A percentile compares a stretch with the other conserved stretches of the same genome.
Evolutionary conservation across 2,797 vertebrate species (phyloP).

Genomic region (Ctenochaetus hawaiiensis): DNA sequence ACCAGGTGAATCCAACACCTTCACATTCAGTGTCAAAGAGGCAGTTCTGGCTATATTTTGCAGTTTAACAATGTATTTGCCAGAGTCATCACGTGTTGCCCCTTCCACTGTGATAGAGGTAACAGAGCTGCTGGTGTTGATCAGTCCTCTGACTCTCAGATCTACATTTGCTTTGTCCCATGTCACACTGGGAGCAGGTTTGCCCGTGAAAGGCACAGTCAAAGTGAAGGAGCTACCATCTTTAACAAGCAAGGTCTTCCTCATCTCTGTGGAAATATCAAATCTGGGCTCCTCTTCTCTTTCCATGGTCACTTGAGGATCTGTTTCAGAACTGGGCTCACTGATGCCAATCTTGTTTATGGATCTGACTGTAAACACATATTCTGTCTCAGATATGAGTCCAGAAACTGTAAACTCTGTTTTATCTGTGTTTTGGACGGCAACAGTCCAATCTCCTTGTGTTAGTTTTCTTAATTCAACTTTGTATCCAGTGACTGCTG

Average conservation of each 20-base stretch:
- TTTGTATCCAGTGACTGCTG: constrained; percentile 92
- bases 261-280: constrained; percentile 94
- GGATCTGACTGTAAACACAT: constrained; percentile 92
- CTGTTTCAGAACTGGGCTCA: constrained; percentile 93
- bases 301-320: constrained; percentile 92
- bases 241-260: constrained; percentile 94
- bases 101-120: constrained; percentile 94
- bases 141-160: constrained; percentile 90
- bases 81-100: constrained; percentile 94
- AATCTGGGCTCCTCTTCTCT: constrained; percentile 96
- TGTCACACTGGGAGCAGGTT: constrained; percentile 91
- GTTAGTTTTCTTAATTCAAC: constrained; percentile 92
- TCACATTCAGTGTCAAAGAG: constrained; percentile 91
- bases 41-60: constrained; percentile 92
- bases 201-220: constrained; percentile 93
- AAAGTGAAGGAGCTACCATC: constrained; percentile 93
- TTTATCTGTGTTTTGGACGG: constrained; percentile 89
- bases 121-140: constrained; percentile 89
- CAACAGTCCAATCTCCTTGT: constrained; percentile 92
- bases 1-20: constrained; percentile 96
- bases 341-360: constrained; percentile 95
- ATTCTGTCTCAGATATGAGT: constrained; percentile 89
- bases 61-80: constrained; percentile 94
- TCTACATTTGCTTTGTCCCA: constrained; percentile 96
- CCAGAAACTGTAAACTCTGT: constrained; percentile 92